Base-by-base conservation (phyloP, 2,888 invertebrate genomes). In the Lepidocyrtinus sp. region DNA sequence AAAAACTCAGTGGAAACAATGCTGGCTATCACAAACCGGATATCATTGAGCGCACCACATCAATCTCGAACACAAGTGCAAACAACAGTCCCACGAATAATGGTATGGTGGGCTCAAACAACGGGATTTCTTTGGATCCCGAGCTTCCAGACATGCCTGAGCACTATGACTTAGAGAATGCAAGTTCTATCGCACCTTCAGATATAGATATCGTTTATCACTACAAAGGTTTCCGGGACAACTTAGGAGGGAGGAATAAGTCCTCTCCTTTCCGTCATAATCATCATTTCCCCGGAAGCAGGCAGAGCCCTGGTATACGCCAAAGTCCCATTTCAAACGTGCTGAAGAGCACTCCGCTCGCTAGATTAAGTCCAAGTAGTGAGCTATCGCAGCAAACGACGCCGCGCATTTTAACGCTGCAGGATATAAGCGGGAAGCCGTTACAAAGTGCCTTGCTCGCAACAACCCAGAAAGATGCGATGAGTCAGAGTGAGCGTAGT, bases 161-260 rank as follows among this genome's bases (percentile, higher is more conserved):
- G 88, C 96, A 97, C 88, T 98, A 98, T 88, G 98, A 98, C 88
- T 90, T 98, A 82, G 98, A 98, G 90, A 98, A 98, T 89, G 97
- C 98, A 0, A 97, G 97, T 88, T 97, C 97, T 0, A 98, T 98
- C 86, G 98, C 98, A 0, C 98, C 98, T 0, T 97, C 97, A 1
- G 98, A 98, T 88, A 97, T 97, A 85, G 98, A 98, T 88, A 96
- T 98, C 83, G 96, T 97, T 12, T 96, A 96, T 87, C 98, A 98
- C 88, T 98, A 98, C 88, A 97, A 97, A 90, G 96, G 90, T 83
- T 97, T 96, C 88, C 91, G 97, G 25, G 96, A 97, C 89, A 88
- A 83, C 87, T 86, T 69, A 72, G 87, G 73, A 84, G 87, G 84
- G 5, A 87, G 80, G 27, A 88, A 75, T 81, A 88, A 81, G 86